Evolutionary conservation across 64 coral and sea anemone species (phyloP), one percentile per base, ranked within the genome.

Genomic region (Montipora sp.): DNA sequence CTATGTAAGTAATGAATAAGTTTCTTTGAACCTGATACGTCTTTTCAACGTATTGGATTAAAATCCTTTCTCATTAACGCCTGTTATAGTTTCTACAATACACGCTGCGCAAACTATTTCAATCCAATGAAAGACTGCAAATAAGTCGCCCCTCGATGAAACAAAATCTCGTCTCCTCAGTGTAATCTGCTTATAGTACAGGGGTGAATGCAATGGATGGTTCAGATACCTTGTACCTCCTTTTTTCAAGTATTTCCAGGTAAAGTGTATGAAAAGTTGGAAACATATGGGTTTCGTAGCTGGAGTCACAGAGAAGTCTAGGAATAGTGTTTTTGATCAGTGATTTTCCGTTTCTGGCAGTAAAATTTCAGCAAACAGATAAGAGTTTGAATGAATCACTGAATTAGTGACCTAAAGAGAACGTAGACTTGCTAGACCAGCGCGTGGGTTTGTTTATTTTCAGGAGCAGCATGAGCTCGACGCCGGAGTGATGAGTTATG

Each of bases 91-190:
- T n/a, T 48, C 14, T 20, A 48, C 3, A 0, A 23, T 45, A 85
- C 60, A 72, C 19, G 47, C 8, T 50, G 63, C 2, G 6, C 5
- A 15, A 85, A 21, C 14, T 13, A 47, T 85, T 85, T 84, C 65
- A 85, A 85, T 47, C 80, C 59, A 58, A 43, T 61, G 80, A 61
- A 82, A 82, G 80, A 10, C 36, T 36, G 36, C 36, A 36, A n/a
- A 15, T 0, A 15, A 63, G 60, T 63, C 8, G 60, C 8, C 60
- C 8, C 13, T 3, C 7, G 13, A 16, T 7, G 19, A 57, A 20
- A 18, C 7, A 60, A 60, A 63, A 60, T 60, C 23, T 36, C 9
- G 4, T 81, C 14, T 81, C 11, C 61, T 36, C 2, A 36, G 53
- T 57, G 8, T 71, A 67, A 83, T 83, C 80, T 83, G 59, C 59